Base-by-base conservation (phyloP, 2,113 vertebrate genomes). In the Nerophis lumbriciformis region DNA sequence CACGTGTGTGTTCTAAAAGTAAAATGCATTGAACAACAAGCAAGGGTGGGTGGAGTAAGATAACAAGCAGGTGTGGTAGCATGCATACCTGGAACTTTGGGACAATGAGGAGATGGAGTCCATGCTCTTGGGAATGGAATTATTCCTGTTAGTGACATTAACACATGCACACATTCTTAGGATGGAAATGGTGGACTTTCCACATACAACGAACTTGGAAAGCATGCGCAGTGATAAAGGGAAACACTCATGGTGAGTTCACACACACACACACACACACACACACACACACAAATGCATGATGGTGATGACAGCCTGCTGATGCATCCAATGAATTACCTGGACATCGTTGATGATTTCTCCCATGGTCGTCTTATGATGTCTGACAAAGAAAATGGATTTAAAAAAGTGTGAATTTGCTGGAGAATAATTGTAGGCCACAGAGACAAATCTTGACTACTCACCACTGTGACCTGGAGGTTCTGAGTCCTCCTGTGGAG, bases 301-400 rank as follows among this genome's bases (percentile, higher is more conserved):
- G 10, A 15, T 8, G 35, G 48, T 44, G 42, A 45, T 21, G 11
- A n/a, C 28, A 16, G 57, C 38, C 39, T 54, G n/a, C 49, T 65
- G 53, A 49, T 39, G 53, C 47, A 15, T 4, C 14, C 6, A 36
- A 28, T 62, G 15, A 10, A 36, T 76, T 75, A 96, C 94, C 94
- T 94, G 73, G 78, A 86, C 77, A 95, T 85, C 48, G 93, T 81
- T 0, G 90, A 76, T 72, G 90, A 76, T 73, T 94, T 94, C 75
- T 96, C 94, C 94, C 94, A 95, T 2, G 93, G 93, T 84, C 88
- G 93, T 76, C 88, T 92, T 16, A 92, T 42, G 2, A 91, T 56
- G 13, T 96, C 94, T 94, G 73, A 42, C 52, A 53, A 67, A 37
- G 47, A 71, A 8, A 73, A 52, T 10, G 16, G 6, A 60, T 35